Evolutionary conservation across 1,140 invertebrate species (phyloP).

Genomic region (Drosophila rufa): DNA sequence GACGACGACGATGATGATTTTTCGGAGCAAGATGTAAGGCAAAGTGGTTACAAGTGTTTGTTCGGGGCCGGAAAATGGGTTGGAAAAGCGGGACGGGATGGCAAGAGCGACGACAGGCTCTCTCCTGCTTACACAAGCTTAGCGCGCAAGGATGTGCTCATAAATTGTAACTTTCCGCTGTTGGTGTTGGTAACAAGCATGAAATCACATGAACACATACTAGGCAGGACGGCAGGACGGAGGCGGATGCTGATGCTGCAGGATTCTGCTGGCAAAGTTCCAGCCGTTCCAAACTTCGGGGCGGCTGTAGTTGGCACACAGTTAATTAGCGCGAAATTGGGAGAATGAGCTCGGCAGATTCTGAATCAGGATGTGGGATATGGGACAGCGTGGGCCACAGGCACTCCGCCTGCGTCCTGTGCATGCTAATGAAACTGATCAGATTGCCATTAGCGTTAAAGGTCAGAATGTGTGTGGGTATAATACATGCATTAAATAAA

Average conservation of each 20-base stretch:
- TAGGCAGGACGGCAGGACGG: too few relatives aligned
- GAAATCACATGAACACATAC: slow-evolving; percentile 71
- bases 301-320: slow-evolving; percentile 71
- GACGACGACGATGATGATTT: slow-evolving; percentile 28
- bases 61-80: slow-evolving; percentile 6
- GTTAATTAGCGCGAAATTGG: slow-evolving; percentile 82
- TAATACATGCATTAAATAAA: slow-evolving; percentile 70
- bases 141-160: slow-evolving; percentile 74
- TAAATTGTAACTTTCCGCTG: slow-evolving; percentile 74
- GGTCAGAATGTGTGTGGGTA: slow-evolving; percentile 55
- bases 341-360: slow-evolving; percentile 47
- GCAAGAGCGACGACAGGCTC: slow-evolving; percentile 27
- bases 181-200: slow-evolving; percentile 76
- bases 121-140: slow-evolving; percentile 69
- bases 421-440: slow-evolving; percentile 80
- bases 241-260: slow-evolving; percentile 2
- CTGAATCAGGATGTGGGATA: slow-evolving; percentile 9
- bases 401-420: slow-evolving; percentile 31
- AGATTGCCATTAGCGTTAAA: slow-evolving; percentile 66
- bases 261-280: slow-evolving; percentile 68
- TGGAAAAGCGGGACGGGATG: neutral
- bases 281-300: slow-evolving; percentile 47
- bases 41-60: slow-evolving; percentile 78
- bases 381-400: neutral
- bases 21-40: slow-evolving; percentile 59